Base-by-base conservation (phyloP, 2,888 invertebrate species). In the Agrilus cyanescens region DNA sequence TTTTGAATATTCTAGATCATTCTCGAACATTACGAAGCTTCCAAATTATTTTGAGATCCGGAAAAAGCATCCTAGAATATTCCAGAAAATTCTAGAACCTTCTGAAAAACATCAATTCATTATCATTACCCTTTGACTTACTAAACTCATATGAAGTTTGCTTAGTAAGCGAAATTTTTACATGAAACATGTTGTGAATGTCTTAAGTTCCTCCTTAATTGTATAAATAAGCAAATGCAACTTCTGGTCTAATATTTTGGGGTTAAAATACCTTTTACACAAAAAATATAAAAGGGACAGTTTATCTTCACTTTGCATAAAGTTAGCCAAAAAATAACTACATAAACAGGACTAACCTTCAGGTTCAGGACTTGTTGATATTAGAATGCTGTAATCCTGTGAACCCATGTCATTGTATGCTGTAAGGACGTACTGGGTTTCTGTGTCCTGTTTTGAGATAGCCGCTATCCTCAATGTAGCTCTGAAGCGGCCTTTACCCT, bases 381-480 rank as follows among this genome's bases (percentile, higher is more conserved):
- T 78, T 48, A 76, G 68, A 29, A 87, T 73, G 4, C 63, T 65
- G 55, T 84, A 82, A 41, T 76, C 74, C 50, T 75, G 73, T 12
- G 65, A 57, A 3, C 86, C 87, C 40, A 78, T 71, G n/a, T 72
- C 73, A 61, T 87, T 88, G 57, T 67, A 67, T 2, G 83, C 84
- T 12, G 71, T 71, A 49, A 88, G 65, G 53, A 72, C 70, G 67
- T 83, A 86, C 1, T 73, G 73, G 45, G 78, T 74, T 32, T 83
- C 83, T 2, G 85, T 85, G 56, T 87, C 86, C 50, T 83, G 80
- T 52, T 83, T 80, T 18, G 76, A 75, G 20, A 88, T 74, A 13
- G 73, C 74, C 5, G 76, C 72, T 50, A 88, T 74, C 34, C 75
- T 69, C 51, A 88, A 61, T 1, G 78, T 77, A 7, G 80, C 73